Evolutionary conservation across 2,888 invertebrate genomes (phyloP).

Genomic region (Drosophila parthenogenetica): DNA sequence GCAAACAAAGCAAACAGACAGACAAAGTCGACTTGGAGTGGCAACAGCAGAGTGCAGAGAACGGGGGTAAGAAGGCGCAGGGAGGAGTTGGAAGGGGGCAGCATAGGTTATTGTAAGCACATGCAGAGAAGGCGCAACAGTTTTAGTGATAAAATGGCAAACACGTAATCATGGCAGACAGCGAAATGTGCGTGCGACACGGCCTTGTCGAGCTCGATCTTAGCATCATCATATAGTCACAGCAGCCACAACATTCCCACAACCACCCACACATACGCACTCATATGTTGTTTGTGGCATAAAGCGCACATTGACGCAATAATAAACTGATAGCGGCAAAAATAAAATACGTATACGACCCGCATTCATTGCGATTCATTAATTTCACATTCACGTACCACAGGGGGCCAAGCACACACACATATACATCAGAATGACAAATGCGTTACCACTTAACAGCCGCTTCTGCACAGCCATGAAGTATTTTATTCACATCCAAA

Average conservation of each 20-base stretch:
- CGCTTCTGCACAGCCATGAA: not conserved
- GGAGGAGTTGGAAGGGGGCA: not conserved
- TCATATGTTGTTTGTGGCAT: conserved; percentile 12
- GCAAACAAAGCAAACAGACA: conserved; percentile 56
- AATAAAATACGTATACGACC: conserved; percentile 45
- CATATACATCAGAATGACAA: conserved; percentile 23
- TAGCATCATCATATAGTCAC: conserved; percentile 18
- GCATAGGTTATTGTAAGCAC: conserved; percentile 22
- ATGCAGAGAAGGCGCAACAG: conserved; percentile 73
- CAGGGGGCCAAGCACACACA: conserved; percentile 34
- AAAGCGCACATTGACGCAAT: conserved; percentile 40
- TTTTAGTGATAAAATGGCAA: conserved; percentile 73
- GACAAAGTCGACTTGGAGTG: conserved; percentile 41
- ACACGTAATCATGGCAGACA: conserved; percentile 73
- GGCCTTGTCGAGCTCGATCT: conserved; percentile 11
- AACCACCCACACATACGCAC: conserved; percentile 2
- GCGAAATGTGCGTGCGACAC: conserved; percentile 68
- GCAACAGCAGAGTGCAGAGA: not conserved
- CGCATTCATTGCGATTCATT: conserved; percentile 75
- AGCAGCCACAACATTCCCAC: conserved; percentile 8
- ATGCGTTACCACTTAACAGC: conserved; percentile 42
- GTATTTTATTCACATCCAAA: conserved; percentile 14
- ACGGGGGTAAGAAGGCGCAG: not conserved
- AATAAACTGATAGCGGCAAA: conserved; percentile 46
- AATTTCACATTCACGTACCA: conserved; percentile 73